Evolutionary conservation across 2,113 vertebrate species (phyloP), one percentile per base, ranked within the genome.

Genomic region (Catharus minimus): DNA sequence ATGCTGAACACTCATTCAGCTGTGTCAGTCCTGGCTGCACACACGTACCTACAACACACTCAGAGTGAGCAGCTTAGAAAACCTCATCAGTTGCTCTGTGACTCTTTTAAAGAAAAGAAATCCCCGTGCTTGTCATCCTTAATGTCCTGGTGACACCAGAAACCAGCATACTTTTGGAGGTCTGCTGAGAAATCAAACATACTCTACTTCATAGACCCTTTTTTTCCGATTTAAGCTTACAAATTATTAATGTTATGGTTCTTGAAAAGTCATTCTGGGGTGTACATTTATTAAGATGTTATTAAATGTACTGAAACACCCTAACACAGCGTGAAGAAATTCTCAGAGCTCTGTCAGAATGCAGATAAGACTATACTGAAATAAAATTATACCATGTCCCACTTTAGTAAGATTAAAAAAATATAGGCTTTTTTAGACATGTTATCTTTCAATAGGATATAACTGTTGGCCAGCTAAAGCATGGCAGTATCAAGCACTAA

Each of bases 291-390:
- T 86, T 90, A 92, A 81, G 83, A 81, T 73, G 22, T 13, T 89
- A 86, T 90, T 93, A 94, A 94, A 93, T 55, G 26, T 78, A 82
- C 73, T 72, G 69, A 92, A 95, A 81, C 80, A 90, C 60, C 80
- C 49, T 95, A 93, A 95, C 49, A 65, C 53, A 84, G 65, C 66
- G 84, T 86, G 86, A 92, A 95, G 85, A 82, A 95, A 90, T 88
- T 88, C 67, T 88, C 20, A 3, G 49, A 79, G 77, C 65, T 95
- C 92, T 94, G 88, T 61, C 4, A 18, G 83, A 84, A 92, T 89
- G 87, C 43, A 94, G 93, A 91, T 95, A 94, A 95, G 83, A 57
- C 65, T n/a, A 38, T 23, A 57, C 41, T 24, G 76, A 91, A 95
- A 91, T 88, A 83, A 91, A 95, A 92, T 93, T 88, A 88, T 84